Percentiles rank a stretch among this genome's conserved stretches.
Conservation (phyloP, 2,888 invertebrate genomes). For the Bombyx huttoni region DNA sequence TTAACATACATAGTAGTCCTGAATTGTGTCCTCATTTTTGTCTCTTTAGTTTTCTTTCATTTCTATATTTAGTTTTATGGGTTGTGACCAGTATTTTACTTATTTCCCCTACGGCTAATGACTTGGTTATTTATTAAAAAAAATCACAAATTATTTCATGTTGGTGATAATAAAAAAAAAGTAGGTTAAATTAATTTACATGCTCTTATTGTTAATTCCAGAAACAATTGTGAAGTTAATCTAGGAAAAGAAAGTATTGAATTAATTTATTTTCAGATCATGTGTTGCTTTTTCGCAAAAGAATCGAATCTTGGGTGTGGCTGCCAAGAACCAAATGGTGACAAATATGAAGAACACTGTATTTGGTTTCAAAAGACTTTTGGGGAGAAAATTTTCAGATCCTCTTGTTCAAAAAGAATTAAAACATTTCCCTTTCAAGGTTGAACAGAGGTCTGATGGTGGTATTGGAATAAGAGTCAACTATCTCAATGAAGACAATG, state of each 20-base stretch:
- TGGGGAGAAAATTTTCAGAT: conserved; percentile 93
- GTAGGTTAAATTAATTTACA: too few relatives aligned
- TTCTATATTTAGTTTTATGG: too few relatives aligned
- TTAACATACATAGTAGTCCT: too few relatives aligned
- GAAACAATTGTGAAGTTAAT: not conserved
- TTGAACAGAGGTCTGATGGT: conserved; percentile 83
- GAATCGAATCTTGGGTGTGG: conserved; percentile 93
- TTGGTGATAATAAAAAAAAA: too few relatives aligned
- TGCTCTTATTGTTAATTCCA: too few relatives aligned
- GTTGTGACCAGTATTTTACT: too few relatives aligned
- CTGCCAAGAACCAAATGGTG: conserved; percentile 96
- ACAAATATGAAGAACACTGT: conserved; percentile 98
- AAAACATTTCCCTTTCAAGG: conserved; percentile 82
- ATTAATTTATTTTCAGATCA: conserved; percentile 76
- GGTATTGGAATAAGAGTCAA: conserved; percentile 89
- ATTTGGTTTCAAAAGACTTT: conserved; percentile 90
- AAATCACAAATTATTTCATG: too few relatives aligned
- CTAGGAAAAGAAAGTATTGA: not conserved
- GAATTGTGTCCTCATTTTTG: too few relatives aligned
- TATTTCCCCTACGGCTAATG: too few relatives aligned
- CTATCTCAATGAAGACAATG: conserved; percentile 88
- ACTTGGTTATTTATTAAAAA: too few relatives aligned
- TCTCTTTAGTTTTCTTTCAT: too few relatives aligned
- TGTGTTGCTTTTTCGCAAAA: conserved; percentile 95
- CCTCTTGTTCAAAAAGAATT: conserved; percentile 89